Percentiles rank a stretch among this genome's conserved stretches.
phyloP scores from a whole-genome alignment of 1,140 invertebrate genomes.

The Drosophila sechellia region DNA sequence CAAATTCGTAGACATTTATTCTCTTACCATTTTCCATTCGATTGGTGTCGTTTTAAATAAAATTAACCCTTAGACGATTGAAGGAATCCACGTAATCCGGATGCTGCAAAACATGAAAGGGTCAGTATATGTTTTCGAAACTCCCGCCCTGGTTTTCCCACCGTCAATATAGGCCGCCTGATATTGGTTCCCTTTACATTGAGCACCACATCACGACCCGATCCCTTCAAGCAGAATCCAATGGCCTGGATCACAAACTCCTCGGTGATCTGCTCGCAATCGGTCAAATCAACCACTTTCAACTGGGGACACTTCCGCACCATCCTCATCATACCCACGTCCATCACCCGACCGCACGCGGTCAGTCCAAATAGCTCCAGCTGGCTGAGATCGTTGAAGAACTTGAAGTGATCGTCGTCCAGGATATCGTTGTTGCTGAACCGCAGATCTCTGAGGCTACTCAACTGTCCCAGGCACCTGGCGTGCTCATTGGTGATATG shows the following conservation, averaged over 20 bases:
- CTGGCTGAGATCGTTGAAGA: slow-evolving; percentile 51
- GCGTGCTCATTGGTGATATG: slow-evolving; percentile 60
- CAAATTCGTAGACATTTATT: too few species aligned
- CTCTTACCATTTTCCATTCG: not conserved
- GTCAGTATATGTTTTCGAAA: not conserved
- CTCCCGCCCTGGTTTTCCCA: not conserved
- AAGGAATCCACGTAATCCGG: slow-evolving; percentile 48
- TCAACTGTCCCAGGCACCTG: slow-evolving; percentile 51
- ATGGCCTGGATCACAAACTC: slow-evolving; percentile 62
- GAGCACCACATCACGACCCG: slow-evolving; percentile 26
- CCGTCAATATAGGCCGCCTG: slow-evolving; percentile 19
- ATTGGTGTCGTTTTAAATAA: slow-evolving; percentile 2
- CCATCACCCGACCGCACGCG: slow-evolving; percentile 48
- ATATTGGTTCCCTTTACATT: slow-evolving; percentile 57
- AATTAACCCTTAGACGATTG: slow-evolving; percentile 60
- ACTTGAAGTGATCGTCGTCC: slow-evolving; percentile 66
- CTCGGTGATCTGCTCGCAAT: slow-evolving; percentile 57
- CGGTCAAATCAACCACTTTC: slow-evolving; percentile 39
- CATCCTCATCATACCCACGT: slow-evolving; percentile 53
- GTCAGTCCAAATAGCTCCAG: slow-evolving; percentile 33
- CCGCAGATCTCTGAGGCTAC: slow-evolving; percentile 45
- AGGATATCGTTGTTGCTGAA: slow-evolving; percentile 61
- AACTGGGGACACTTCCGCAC: slow-evolving; percentile 47
- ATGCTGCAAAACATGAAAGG: slow-evolving; percentile 26
- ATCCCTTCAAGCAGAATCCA: slow-evolving; percentile 40